These are phyloP conservation scores for Drosophila anomalata DNA, from an alignment of 2,888 invertebrate genomes.

Conservation along the genomic window DNA sequence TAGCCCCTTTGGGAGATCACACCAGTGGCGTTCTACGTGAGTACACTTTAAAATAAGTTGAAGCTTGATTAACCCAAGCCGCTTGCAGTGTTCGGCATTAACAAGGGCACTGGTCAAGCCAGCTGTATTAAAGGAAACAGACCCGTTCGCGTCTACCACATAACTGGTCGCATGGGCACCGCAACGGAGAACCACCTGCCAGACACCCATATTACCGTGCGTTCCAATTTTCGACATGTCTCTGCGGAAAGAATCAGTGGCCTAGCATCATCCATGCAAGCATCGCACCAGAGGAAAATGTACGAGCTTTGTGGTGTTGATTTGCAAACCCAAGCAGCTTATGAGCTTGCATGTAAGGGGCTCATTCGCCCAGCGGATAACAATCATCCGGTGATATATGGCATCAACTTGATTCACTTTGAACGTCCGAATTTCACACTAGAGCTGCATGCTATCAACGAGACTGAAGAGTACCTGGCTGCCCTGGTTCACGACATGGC, in stretches of 20 bases:
- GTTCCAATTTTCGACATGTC: conserved; percentile 89
- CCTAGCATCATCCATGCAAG: conserved; percentile 91
- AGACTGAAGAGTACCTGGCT: conserved; percentile 90
- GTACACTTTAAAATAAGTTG: conserved; percentile 46
- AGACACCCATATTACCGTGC: conserved; percentile 89
- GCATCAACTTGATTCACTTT: conserved; percentile 93
- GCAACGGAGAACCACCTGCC: conserved; percentile 90
- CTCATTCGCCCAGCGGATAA: conserved; percentile 89
- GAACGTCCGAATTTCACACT: conserved; percentile 93
- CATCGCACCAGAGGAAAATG: conserved; percentile 94
- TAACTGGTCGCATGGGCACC: conserved; percentile 90
- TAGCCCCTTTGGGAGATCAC: conserved; percentile 87
- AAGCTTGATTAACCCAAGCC: not conserved
- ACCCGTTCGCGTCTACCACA: conserved; percentile 88
- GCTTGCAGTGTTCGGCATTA: conserved; percentile 89
- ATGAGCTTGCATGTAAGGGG: conserved; percentile 93
- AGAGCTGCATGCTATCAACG: conserved; percentile 94
- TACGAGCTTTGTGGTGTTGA: conserved; percentile 92
- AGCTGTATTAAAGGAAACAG: conserved; percentile 86
- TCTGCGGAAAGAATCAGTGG: conserved; percentile 88
- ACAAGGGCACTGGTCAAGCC: conserved; percentile 86
- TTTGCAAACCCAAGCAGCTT: conserved; percentile 94
- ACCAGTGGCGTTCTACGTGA: conserved; percentile 91
- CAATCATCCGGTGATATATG: conserved; percentile 92
- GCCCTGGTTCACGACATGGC: conserved; percentile 93